phyloP scores from a whole-genome alignment of 2,888 invertebrate genomes.

The Listrodromus nycthemerus region DNA sequence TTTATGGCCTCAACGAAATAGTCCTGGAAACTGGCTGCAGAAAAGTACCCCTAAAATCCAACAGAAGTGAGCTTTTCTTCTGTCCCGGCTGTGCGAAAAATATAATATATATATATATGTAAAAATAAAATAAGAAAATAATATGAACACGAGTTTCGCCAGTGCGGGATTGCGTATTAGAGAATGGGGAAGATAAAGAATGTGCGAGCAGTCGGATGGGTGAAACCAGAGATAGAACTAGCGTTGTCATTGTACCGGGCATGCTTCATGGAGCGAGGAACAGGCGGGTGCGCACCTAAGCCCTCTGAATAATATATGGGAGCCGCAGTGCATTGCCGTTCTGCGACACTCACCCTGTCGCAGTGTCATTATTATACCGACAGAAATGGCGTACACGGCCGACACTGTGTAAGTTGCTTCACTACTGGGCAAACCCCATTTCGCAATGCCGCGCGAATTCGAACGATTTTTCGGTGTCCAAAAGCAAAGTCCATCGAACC shows the following conservation, averaged over 20 bases:
- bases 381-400: slow-evolving; percentile 29
- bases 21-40: neutral
- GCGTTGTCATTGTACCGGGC: slow-evolving; percentile 64
- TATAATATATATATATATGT: neutral
- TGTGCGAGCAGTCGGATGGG: slow-evolving; percentile 10
- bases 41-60: neutral
- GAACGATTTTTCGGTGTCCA: neutral
- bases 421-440: neutral
- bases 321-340: slow-evolving; percentile 77
- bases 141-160: slow-evolving; percentile 21
- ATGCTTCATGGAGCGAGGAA: slow-evolving; percentile 65
- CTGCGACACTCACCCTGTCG: slow-evolving; percentile 76
- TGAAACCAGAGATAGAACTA: slow-evolving; percentile 47
- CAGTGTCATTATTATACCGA: slow-evolving; percentile 75
- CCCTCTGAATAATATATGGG: slow-evolving; percentile 80
- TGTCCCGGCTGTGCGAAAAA: neutral
- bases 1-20: neutral
- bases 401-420: neutral
- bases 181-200: slow-evolving; percentile 20
- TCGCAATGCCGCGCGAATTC: neutral
- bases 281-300: slow-evolving; percentile 64
- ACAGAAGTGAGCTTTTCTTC: neutral
- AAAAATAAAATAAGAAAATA: slow-evolving; percentile 8
- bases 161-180: slow-evolving; percentile 10
- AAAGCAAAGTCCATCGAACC: neutral